Evolutionary conservation across 2,113 vertebrate species (phyloP).

Genomic region (Perca fluviatilis): DNA sequence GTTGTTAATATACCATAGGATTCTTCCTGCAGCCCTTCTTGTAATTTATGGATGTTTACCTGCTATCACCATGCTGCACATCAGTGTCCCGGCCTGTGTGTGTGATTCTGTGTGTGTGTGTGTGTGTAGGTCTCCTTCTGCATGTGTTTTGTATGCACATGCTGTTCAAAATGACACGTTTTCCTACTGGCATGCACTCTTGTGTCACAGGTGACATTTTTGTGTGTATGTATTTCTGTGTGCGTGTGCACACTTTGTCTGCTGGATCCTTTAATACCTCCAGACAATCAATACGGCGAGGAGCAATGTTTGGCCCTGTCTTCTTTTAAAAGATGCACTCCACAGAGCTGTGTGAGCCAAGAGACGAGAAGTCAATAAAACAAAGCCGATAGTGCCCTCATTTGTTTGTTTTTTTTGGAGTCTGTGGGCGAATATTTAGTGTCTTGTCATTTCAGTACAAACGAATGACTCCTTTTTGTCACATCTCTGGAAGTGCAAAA

Average conservation of each 20-base stretch:
- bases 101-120: conserved; percentile 11
- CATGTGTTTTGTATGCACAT: conserved; percentile 2
- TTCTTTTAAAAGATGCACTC: conserved; percentile 75
- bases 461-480: conserved; percentile 52
- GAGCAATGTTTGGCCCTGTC: conserved; percentile 66
- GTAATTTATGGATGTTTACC: conserved; percentile 75
- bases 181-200: neutral
- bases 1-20: conserved; percentile 73
- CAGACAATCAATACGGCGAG: conserved; percentile 66
- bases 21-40: conserved; percentile 59
- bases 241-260: conserved; percentile 40
- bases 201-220: conserved; percentile 11
- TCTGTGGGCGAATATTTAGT: conserved; percentile 54
- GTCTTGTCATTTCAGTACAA: conserved; percentile 41
- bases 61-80: conserved; percentile 37
- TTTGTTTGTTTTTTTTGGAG: conserved; percentile 59
- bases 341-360: conserved; percentile 51
- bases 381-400: conserved; percentile 51
- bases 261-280: conserved; percentile 72
- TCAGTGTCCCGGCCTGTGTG: conserved; percentile 19
- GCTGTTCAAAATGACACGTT: conserved; percentile 11
- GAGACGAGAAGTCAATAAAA: conserved; percentile 75
- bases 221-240: conserved; percentile 46
- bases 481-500: conserved; percentile 37
- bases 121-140: neutral